Conservation (phyloP, 2,113 vertebrate genomes). For the Patagioenas fasciata region DNA sequence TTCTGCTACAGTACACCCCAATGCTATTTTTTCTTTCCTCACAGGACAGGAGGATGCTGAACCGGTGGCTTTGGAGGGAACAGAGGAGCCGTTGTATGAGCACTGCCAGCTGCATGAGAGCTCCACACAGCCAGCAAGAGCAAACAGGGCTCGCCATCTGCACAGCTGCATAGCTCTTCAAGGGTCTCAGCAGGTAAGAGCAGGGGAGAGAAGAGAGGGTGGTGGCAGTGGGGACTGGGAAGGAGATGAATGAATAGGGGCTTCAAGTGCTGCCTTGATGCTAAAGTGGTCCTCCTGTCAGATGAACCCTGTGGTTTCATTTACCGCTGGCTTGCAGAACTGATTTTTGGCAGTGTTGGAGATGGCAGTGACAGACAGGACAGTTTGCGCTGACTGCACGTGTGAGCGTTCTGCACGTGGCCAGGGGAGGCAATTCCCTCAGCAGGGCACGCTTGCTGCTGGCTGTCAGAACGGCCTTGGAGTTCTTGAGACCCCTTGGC, state of each 20-base stretch:
- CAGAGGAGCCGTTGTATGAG: neutral
- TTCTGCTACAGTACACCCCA: neutral
- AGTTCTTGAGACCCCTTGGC: neutral
- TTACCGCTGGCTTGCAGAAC: neutral
- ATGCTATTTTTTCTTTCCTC: neutral
- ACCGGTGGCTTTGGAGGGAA: neutral
- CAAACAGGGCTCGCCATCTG: neutral
- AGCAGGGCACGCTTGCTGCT: neutral
- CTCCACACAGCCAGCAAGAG: neutral
- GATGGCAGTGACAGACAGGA: neutral
- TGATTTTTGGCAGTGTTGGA: neutral
- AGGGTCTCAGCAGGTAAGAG: neutral
- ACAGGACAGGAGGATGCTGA: neutral
- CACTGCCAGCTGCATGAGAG: neutral
- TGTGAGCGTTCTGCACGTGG: neutral
- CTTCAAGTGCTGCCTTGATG: neutral
- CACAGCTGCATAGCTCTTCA: neutral
- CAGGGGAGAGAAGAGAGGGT: neutral
- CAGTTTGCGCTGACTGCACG: neutral
- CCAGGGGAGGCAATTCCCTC: neutral
- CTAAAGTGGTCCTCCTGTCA: neutral
- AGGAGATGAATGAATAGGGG: neutral
- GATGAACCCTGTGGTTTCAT: neutral
- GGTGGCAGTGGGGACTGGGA: neutral
- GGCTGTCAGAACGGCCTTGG: neutral